Evolutionary conservation across 2,113 vertebrate species (phyloP), one percentile per base, ranked within the genome.

Genomic region (Epinephelus fuscoguttatus): DNA sequence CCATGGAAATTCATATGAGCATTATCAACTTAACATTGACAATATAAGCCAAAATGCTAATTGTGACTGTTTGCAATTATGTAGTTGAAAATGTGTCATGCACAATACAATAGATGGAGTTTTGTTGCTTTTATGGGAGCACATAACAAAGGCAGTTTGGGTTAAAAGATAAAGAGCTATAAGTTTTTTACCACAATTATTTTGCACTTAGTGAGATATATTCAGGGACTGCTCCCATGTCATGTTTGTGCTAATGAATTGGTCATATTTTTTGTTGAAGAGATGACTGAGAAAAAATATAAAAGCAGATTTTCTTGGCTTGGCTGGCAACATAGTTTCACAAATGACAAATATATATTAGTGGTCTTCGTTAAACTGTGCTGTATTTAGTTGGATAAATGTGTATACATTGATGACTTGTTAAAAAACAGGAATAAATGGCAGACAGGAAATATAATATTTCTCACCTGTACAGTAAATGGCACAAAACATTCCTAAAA

Each of bases 101-200:
- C 37, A 52, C n/a, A 70, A 67, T 23, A 9, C 52, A 55, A 3
- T 6, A 60, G 19, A n/a, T 60, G 18, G 17, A 66, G 67, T 70
- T 23, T 13, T 82, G 57, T 76, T 49, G 19, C 23, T 49, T 25
- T 57, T 66, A 60, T 73, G 64, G 87, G 72, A 27, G 11, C 19
- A 53, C 50, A 59, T 61, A 11, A 40, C 19, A 55, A 75, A 75
- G 57, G n/a, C 79, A 82, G n/a, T 74, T 74, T 61, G 37, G 55
- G 25, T 18, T 61, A 61, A 19, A 2, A 60, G 57, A 25, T 59
- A 59, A 33, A 33, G 25, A 33, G 17, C 9, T 30, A 33, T 61
- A 3, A 61, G 27, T 61, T 59, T 19, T 30, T 30, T 27, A 57
- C 23, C n/a, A 23, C 53, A n/a, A 4, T 11, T n/a, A 56, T 56